Evolutionary conservation across 2,113 vertebrate genomes (phyloP), one percentile per base, ranked within the genome.

Genomic region (Cheilinus undulatus): DNA sequence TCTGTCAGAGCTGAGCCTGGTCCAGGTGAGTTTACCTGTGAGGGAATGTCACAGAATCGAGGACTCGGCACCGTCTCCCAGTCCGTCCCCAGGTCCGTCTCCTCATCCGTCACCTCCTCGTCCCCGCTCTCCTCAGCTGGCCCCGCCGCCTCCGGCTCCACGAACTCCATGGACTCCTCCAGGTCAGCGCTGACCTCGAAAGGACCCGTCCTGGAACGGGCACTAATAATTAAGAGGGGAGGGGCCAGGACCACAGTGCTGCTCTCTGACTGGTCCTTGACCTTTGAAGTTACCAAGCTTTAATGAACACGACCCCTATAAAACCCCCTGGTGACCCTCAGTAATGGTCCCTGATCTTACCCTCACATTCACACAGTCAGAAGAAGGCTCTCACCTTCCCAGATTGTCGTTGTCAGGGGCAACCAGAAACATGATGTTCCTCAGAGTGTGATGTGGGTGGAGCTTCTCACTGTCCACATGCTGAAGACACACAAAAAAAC

Each of bases 51-150:
- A 15, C 97, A 99, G 87, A 99, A 99, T 2, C 96, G 93, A 0
- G 97, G 97, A 75, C 97, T 99, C 0, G 98, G 98, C 71, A 99
- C 94, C 2, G 98, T 99, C 94, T 99, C 98, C 97, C 97, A 99
- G 93, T 99, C 97, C 0, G 95, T 98, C 54, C 98, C 98, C 34
- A 99, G 92, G 92, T 99, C 97, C 0, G 98, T 99, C 88, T 99
- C 98, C 53, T 99, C 97, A 0, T 99, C 98, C 0, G 95, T 97
- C 60, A 97, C 70, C 0, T 30, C 93, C 77, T 99, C 97, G 0
- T 97, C 97, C 1, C 96, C 97, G 22, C 97, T 99, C 85, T 97
- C 97, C 13, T 99, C 97, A 0, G 94, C 93, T 7, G 95, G 95
- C 0, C 95, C 96, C 0, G 94, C 83, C 0, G 85, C 95, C 10